Evolutionary conservation across 2,888 invertebrate species (phyloP), one percentile per base, ranked within the genome.

Genomic region (Siphlonurus alternatus): DNA sequence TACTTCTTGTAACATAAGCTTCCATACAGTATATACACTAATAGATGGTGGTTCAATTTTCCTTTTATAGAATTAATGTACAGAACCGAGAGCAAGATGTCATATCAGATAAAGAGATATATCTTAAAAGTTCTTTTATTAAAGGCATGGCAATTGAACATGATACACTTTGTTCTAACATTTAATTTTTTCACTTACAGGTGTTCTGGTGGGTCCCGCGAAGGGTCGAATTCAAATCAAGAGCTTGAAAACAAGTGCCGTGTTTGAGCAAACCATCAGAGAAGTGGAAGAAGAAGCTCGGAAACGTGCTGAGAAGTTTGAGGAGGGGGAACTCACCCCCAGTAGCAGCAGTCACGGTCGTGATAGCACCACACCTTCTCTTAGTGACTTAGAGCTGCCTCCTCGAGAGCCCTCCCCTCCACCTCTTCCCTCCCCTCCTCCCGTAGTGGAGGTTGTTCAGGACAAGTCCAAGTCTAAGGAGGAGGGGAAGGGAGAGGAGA

Each of bases 251-350:
- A 82, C 83, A 66, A 85, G 84, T 72, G 75, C 81, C 22, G 82
- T 86, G 22, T 85, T 82, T 74, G 84, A 83, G 70, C 83, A 83
- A 67, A 82, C 83, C 5, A 81, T 85, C 0, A 83, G 83, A 70
- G 80, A 83, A 72, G 81, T 83, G 54, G 83, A 85, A 70, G 82
- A 81, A 68, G 67, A 70, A 65, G 81, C 82, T 22, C 79, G 80
- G 65, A 80, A 79, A 65, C 83, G 79, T 71, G 81, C 81, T 19
- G 81, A 82, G 62, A 79, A 79, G 67, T 80, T 79, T 76, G 84
- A 85, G 74, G 84, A 85, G 68, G 84, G 84, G 1, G 84, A 85
- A 74, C 76, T 83, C 65, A 62, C 54, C 7, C 23, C 15, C 1
- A 59, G 20, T 25, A 51, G n/a, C 23, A 22, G 20, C 20, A 23